Percentiles rank a stretch among this genome's conserved stretches.
Evolutionary conservation across 2,113 vertebrate species (phyloP).

Genomic region (Takifugu flavidus): DNA sequence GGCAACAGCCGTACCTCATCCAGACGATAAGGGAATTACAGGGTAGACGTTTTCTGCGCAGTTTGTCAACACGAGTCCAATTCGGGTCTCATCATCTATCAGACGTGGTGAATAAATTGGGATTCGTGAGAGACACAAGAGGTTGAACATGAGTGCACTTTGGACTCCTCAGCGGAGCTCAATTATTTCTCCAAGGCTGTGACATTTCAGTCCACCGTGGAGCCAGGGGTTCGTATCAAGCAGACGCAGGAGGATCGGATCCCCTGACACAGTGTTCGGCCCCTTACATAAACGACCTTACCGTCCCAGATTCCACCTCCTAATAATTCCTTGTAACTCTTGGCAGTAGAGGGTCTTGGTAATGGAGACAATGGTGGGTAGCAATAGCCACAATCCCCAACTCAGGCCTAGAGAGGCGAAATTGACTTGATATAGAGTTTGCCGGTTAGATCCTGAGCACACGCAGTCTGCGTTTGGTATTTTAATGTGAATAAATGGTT

Average conservation of each 20-base stretch:
- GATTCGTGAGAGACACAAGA: not conserved
- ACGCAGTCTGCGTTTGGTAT: too few species aligned
- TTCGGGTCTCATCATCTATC: not conserved
- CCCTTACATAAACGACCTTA: too few species aligned
- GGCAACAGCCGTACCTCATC: constrained; percentile 44
- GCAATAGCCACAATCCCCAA: too few species aligned
- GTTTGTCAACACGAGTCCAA: constrained; percentile 27
- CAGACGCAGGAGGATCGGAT: not conserved
- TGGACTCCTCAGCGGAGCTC: constrained; percentile 17
- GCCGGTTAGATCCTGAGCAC: too few species aligned
- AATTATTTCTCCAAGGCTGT: constrained; percentile 32
- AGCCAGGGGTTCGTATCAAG: constrained; percentile 2
- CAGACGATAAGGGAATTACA: constrained; percentile 50
- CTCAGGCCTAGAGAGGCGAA: too few species aligned
- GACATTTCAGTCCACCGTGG: constrained; percentile 31
- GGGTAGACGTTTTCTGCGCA: constrained; percentile 10
- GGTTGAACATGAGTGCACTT: constrained; percentile 1
- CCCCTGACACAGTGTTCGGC: not conserved
- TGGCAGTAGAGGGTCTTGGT: too few species aligned
- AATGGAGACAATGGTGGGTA: too few species aligned
- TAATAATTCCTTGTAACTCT: too few species aligned
- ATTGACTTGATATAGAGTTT: too few species aligned
- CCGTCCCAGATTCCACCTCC: too few species aligned
- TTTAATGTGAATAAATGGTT: too few species aligned
- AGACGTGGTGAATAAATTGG: too few species aligned